These are phyloP conservation scores for Sycobia sp. DNA, from an alignment of 1,140 invertebrate species.

Conservation along the genomic window DNA sequence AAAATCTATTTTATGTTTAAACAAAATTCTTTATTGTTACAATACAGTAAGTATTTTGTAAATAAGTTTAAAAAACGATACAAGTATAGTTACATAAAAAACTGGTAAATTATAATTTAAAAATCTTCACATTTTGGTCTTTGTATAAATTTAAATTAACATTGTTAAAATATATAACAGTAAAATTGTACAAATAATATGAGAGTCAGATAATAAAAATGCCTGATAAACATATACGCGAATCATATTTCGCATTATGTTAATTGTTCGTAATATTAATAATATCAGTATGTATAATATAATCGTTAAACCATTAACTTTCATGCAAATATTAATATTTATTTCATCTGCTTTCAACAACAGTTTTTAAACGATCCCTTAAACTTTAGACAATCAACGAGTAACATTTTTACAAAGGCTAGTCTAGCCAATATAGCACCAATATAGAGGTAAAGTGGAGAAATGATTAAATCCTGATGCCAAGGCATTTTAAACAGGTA, in stretches of 20 bases:
- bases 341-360: not conserved
- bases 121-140: conserved; percentile 18
- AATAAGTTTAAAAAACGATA: conserved; percentile 19
- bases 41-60: conserved; percentile 27
- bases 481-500: not conserved
- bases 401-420: conserved; percentile 20
- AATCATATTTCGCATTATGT: conserved; percentile 7
- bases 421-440: conserved; percentile 19
- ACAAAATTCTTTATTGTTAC: conserved; percentile 25
- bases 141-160: not conserved
- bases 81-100: conserved; percentile 8
- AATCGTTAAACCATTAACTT: conserved; percentile 8
- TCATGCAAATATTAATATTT: conserved; percentile 12
- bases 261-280: conserved; percentile 11
- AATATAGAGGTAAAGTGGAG: conserved; percentile 19
- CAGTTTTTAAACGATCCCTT: not conserved
- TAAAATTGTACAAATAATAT: conserved; percentile 7
- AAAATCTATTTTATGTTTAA: not conserved
- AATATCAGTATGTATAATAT: conserved; percentile 26
- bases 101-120: conserved; percentile 5
- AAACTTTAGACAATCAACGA: conserved; percentile 29
- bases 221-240: not conserved
- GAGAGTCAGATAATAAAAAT: conserved; percentile 10
- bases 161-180: conserved; percentile 14
- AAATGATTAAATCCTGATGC: conserved; percentile 2